Evolutionary conservation across 2,888 invertebrate species (phyloP).

Genomic region (Drosophila mimetica): DNA sequence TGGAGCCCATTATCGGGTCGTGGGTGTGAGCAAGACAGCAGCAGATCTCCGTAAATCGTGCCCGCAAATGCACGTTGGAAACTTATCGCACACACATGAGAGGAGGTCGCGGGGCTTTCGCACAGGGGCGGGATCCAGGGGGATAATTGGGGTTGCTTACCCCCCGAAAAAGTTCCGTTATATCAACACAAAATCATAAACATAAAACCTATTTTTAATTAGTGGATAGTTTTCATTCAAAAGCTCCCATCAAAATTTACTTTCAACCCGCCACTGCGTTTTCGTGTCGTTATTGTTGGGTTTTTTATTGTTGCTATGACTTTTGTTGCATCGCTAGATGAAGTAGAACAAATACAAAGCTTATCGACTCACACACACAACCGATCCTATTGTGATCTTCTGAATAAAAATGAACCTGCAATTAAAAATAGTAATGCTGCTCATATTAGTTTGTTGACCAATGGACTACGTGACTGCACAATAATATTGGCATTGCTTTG

Average conservation of each 20-base stretch:
- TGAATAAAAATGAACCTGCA: constrained; percentile 29
- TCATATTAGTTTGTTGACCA: constrained; percentile 38
- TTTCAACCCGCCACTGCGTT: not conserved
- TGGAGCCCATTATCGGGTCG: constrained; percentile 8
- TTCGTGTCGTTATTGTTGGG: constrained; percentile 1
- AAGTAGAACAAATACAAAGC: constrained; percentile 35
- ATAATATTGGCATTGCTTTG: constrained; percentile 43
- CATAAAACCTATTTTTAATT: too few relatives aligned
- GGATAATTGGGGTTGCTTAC: not conserved
- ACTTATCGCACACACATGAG: constrained; percentile 42
- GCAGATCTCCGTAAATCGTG: constrained; percentile 37
- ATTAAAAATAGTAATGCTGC: constrained; percentile 35
- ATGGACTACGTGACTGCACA: constrained; percentile 41
- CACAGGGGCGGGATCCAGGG: constrained; percentile 7
- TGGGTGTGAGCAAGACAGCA: constrained; percentile 46
- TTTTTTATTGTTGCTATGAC: constrained; percentile 33
- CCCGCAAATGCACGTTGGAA: constrained; percentile 39
- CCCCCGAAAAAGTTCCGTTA: not conserved
- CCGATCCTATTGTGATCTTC: constrained; percentile 18
- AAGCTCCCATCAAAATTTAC: not conserved
- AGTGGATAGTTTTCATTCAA: too few relatives aligned
- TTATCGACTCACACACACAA: constrained; percentile 13
- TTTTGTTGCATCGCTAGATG: constrained; percentile 38
- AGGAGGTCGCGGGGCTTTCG: constrained; percentile 39
- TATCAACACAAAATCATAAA: not conserved